phyloP scores from a whole-genome alignment of 2,888 invertebrate genomes.

The Acanthacorydalis orientalis region DNA sequence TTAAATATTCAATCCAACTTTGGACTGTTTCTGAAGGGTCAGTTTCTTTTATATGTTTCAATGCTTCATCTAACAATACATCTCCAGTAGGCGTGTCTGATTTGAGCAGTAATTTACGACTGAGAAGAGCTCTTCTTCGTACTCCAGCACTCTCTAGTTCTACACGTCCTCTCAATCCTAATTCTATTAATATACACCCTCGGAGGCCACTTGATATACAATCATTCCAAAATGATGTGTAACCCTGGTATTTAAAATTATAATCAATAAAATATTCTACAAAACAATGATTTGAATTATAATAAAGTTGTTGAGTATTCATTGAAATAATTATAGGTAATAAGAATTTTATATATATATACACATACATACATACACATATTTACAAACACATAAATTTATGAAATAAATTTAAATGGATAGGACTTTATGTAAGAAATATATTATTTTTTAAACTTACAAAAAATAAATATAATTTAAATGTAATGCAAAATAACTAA shows the following conservation, averaged over 20 bases:
- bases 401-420: no score
- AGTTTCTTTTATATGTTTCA: conserved; percentile 97
- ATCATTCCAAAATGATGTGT: conserved; percentile 99
- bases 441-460: no score
- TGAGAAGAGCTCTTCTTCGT: conserved; percentile 79
- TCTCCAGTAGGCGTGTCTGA: conserved; percentile 92
- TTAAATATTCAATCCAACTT: conserved; percentile 98
- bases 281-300: no score
- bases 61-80: conserved; percentile 83
- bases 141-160: conserved; percentile 95
- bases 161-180: conserved; percentile 85
- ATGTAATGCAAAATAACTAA: no score
- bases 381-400: no score
- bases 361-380: no score
- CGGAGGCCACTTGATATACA: conserved; percentile 98
- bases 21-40: conserved; percentile 94
- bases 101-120: conserved; percentile 68
- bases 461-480: no score
- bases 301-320: no score
- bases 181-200: conserved; percentile 95
- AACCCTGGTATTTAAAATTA: conserved; percentile 50
- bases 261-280: neutral
- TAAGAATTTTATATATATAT: no score
- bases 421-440: no score
- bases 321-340: no score